These are phyloP conservation scores for Manacus vitellinus DNA, from an alignment of 2,113 vertebrate genomes.

Conservation along the genomic window DNA sequence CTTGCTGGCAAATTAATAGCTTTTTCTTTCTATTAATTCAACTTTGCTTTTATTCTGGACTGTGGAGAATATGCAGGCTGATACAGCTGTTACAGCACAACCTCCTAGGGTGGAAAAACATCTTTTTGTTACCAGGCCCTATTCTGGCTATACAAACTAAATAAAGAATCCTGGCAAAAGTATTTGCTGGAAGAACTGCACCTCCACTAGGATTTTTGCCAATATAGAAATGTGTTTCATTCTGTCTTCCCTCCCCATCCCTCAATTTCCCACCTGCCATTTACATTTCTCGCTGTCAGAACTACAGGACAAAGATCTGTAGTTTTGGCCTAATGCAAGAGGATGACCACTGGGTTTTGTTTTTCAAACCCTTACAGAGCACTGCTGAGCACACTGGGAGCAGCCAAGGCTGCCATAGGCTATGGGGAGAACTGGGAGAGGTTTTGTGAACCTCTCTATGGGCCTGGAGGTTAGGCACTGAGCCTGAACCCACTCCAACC, in stretches of 20 bases:
- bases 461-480: background rate
- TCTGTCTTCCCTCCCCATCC: background rate
- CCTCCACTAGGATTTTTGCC: slow-evolving; percentile 37
- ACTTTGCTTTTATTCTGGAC: slow-evolving; percentile 1
- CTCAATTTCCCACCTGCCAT: background rate
- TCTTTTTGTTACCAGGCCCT: slow-evolving; percentile 5
- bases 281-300: background rate
- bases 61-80: background rate
- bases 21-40: slow-evolving; percentile 22
- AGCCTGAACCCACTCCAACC: background rate
- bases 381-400: background rate
- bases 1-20: background rate
- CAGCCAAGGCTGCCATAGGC: background rate
- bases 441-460: background rate
- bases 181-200: slow-evolving; percentile 1
- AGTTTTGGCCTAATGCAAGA: background rate
- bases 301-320: background rate
- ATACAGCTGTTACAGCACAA: slow-evolving; percentile 13
- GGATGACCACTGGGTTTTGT: background rate
- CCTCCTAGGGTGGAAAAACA: slow-evolving; percentile 20
- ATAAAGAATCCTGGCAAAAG: slow-evolving; percentile 40
- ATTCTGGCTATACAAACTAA: slow-evolving; percentile 32
- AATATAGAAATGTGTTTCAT: slow-evolving; percentile 4
- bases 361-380: background rate
- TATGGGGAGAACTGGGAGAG: background rate